Evolutionary conservation across 2,888 invertebrate species (phyloP).

Genomic region (Nebria salina): DNA sequence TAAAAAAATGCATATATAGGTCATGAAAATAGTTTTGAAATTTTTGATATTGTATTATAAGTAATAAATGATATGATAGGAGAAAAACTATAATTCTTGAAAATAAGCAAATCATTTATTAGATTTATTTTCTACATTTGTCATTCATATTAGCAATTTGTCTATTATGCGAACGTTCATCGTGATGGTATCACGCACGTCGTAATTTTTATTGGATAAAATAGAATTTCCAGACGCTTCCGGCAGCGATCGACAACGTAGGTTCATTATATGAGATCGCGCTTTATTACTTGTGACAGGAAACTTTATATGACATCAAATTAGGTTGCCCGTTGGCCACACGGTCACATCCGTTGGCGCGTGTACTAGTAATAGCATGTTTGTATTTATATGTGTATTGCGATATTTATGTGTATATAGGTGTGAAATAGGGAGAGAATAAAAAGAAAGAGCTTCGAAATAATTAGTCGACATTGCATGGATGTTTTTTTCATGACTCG

Average conservation of each 20-base stretch:
- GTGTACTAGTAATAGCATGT: neutral
- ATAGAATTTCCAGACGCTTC: constrained; percentile 11
- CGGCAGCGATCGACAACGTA: constrained; percentile 7
- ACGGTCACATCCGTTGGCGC: constrained; percentile 24
- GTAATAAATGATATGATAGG: too few relatives aligned
- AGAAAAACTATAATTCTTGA: too few relatives aligned
- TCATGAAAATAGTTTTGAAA: too few relatives aligned
- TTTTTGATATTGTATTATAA: too few relatives aligned
- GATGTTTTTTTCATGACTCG: constrained; percentile 2
- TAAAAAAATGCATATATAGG: too few relatives aligned
- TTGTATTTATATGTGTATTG: too few relatives aligned
- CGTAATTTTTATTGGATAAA: constrained; percentile 7
- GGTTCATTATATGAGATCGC: constrained; percentile 26
- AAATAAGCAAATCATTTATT: too few relatives aligned
- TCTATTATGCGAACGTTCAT: neutral
- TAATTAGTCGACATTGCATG: neutral
- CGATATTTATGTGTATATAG: too few relatives aligned
- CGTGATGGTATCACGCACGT: neutral
- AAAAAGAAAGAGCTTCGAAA: too few relatives aligned
- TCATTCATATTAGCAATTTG: neutral
- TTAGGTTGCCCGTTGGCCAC: constrained; percentile 19
- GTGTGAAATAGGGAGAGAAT: too few relatives aligned
- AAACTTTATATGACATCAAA: constrained; percentile 26
- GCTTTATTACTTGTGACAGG: constrained; percentile 29
- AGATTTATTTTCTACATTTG: neutral